phyloP scores from a whole-genome alignment of 2,888 invertebrate species.

The Elmis aenea region DNA sequence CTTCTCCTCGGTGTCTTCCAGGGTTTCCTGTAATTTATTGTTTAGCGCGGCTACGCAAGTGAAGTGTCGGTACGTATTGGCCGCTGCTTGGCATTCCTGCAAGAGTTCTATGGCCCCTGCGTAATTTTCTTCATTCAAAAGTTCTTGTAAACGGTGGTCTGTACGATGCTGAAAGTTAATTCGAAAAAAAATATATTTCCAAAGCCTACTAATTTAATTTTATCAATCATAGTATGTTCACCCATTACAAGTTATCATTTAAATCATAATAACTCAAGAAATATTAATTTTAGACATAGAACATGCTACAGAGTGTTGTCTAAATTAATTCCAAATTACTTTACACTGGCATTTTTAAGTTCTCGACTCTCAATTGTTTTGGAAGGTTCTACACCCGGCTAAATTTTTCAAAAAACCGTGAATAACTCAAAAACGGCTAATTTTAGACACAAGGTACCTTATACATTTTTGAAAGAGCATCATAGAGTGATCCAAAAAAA shows the following conservation, averaged over 20 bases:
- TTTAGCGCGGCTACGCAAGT: constrained; percentile 86
- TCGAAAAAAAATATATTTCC: constrained; percentile 38
- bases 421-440: too few relatives aligned
- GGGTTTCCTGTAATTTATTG: constrained; percentile 82
- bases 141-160: constrained; percentile 75
- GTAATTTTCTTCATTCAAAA: constrained; percentile 80
- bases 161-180: constrained; percentile 67
- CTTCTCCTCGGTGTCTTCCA: constrained; percentile 87
- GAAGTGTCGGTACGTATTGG: constrained; percentile 79
- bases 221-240: background rate
- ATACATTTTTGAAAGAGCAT: too few relatives aligned
- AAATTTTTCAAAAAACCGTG: too few relatives aligned
- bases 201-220: too few relatives aligned
- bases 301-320: background rate
- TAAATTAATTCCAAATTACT: background rate
- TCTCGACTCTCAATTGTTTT: too few relatives aligned
- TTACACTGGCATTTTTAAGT: too few relatives aligned
- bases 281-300: too few relatives aligned
- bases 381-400: too few relatives aligned
- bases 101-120: constrained; percentile 86
- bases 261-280: too few relatives aligned
- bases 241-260: background rate
- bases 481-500: too few relatives aligned
- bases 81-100: constrained; percentile 81
- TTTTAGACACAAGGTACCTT: too few relatives aligned